phyloP scores from a whole-genome alignment of 2,888 invertebrate species.

The Steromphala cineraria region DNA sequence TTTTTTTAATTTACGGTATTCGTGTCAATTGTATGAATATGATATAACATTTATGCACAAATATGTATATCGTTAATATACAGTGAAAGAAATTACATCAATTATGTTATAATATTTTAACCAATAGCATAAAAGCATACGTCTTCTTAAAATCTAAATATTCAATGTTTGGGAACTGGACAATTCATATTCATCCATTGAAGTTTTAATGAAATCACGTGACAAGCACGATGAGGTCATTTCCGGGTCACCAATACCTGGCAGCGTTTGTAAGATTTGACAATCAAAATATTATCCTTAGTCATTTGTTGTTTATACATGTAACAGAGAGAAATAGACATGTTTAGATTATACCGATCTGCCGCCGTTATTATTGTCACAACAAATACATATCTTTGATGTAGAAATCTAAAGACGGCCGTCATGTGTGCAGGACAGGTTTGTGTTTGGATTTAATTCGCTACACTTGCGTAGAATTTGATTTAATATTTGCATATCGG shows the following conservation, averaged over 20 bases:
- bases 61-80: too few species aligned
- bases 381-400: slow-evolving; percentile 17
- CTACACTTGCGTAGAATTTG: not conserved
- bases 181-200: too few species aligned
- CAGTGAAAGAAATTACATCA: too few species aligned
- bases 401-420: slow-evolving; percentile 6
- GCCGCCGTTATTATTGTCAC: not conserved
- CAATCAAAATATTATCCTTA: slow-evolving; percentile 13
- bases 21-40: too few species aligned
- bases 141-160: too few species aligned
- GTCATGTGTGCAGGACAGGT: not conserved
- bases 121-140: too few species aligned
- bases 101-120: too few species aligned
- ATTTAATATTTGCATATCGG: not conserved
- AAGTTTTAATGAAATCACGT: not conserved
- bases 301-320: not conserved
- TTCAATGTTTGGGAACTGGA: too few species aligned
- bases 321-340: not conserved
- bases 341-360: slow-evolving; percentile 15
- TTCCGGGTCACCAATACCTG: too few species aligned
- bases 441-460: slow-evolving; percentile 14
- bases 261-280: slow-evolving; percentile 3
- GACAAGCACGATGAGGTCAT: not conserved
- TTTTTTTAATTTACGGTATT: too few species aligned
- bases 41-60: too few species aligned